Evolutionary conservation across 2,888 invertebrate genomes (phyloP).

Genomic region (Cistogaster globosa): DNA sequence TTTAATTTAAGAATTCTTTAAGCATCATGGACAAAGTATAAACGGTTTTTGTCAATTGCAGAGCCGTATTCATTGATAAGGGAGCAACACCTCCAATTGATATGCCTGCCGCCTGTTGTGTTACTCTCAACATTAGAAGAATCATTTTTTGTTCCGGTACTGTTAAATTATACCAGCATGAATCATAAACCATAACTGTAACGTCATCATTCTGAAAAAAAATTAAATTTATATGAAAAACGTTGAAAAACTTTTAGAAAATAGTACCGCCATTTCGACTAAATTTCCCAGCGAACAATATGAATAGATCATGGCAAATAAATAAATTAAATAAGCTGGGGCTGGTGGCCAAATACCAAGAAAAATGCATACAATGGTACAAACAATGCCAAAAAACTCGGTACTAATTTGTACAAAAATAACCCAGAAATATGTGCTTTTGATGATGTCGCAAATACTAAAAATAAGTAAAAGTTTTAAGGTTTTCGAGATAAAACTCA

Average conservation of each 20-base stretch:
- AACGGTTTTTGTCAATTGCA: constrained; percentile 74
- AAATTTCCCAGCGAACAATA: constrained; percentile 60
- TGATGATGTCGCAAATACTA: constrained; percentile 14
- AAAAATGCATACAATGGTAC: constrained; percentile 51
- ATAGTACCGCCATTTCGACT: constrained; percentile 43
- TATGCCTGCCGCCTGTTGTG: constrained; percentile 69
- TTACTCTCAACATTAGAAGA: constrained; percentile 73
- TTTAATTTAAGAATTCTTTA: constrained; percentile 47
- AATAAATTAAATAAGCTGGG: constrained; percentile 41
- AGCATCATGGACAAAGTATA: constrained; percentile 72
- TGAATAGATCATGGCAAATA: constrained; percentile 33
- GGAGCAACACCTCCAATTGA: constrained; percentile 73
- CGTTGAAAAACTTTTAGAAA: no score
- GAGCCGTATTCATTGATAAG: constrained; percentile 72
- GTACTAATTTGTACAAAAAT: constrained; percentile 43
- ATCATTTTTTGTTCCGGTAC: constrained; percentile 72
- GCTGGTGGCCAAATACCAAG: constrained; percentile 54
- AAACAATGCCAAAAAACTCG: constrained; percentile 38
- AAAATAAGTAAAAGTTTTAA: not conserved
- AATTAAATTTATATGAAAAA: not conserved
- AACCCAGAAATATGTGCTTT: constrained; percentile 37
- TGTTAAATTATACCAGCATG: constrained; percentile 74
- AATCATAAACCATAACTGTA: constrained; percentile 71
- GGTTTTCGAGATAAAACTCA: no score
- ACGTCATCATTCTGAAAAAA: constrained; percentile 47